Evolutionary conservation across 2,888 invertebrate species (phyloP), one percentile per base, ranked within the genome.

Genomic region (Priocnemis perturbator): DNA sequence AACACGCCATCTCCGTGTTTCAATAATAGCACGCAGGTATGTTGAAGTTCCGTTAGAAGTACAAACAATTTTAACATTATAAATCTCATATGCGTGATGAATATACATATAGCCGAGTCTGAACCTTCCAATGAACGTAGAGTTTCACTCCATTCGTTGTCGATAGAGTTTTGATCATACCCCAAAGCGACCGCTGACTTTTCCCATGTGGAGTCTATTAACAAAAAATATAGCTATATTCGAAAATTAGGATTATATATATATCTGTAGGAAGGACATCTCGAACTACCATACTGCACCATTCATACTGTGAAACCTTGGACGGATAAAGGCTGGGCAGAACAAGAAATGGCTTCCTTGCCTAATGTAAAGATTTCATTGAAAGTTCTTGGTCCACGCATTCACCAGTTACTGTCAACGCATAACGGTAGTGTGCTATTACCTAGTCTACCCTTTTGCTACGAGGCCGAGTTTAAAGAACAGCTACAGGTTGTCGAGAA

Each of bases 381-480:
- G 56, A 91, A 93, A 64, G 84, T 91, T 56, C 92, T 97, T 73
- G 90, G 93, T 0, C 90, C 91, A 30, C 93, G 94, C 78, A 91
- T 95, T 64, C 92, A 94, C 81, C 89, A 91, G 59, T 89, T 97
- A 78, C 86, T 97, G 69, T 92, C 93, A 71, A 91, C 92, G 20
- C 97, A 97, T 86, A 92, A 93, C 81, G 96, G 96, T 45, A 92
- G 92, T 69, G 88, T 97, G 86, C 96, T 96, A 0, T 89, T 97
- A 67, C 92, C 95, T 80, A 96, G 96, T 88, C 93, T 96, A 85
- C 93, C 95, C 74, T 92, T 93, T 74, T 97, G 97, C 89, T 97
- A 96, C 88, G 93, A 94, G 84, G 92, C 93, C 14, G 93, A 93
- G 85, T 95, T 94, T 87, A 92, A 93, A 14, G 90, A 91, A 65